A percentile compares a stretch with the other conserved stretches of the same genome.
Conservation (phyloP, 23 tunicate species). For the Aplidium turbinatum region DNA sequence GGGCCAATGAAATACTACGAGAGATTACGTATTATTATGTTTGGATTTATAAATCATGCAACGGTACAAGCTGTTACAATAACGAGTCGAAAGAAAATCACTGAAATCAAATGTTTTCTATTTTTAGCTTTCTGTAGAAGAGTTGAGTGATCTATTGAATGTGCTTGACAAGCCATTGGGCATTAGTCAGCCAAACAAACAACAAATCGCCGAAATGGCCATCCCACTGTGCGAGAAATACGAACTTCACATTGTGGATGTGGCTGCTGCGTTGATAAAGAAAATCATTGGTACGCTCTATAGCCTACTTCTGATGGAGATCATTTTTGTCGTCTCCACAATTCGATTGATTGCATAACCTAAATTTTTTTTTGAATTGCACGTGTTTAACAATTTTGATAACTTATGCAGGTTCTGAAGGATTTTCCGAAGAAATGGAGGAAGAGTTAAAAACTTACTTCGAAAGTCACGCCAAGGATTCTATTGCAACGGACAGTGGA, state of each 20-base stretch:
- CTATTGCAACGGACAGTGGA: conserved; percentile 26
- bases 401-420: conserved; percentile 60
- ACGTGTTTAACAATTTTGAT: background rate
- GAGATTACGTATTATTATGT: too few species aligned
- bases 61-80: too few species aligned
- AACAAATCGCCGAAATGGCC: conserved; percentile 57
- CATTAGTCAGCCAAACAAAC: conserved; percentile 57
- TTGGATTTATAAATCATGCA: too few species aligned
- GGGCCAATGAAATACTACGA: too few species aligned
- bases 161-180: conserved; percentile 53
- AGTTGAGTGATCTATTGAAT: conserved; percentile 55
- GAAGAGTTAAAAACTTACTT: conserved; percentile 57
- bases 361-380: background rate
- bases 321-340: background rate
- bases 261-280: conserved; percentile 71
- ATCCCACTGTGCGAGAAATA: conserved; percentile 56
- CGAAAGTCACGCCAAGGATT: conserved; percentile 25
- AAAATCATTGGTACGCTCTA: conserved; percentile 47
- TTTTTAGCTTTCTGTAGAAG: conserved; percentile 57
- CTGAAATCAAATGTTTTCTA: too few species aligned
- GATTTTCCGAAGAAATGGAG: conserved; percentile 70
- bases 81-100: too few species aligned
- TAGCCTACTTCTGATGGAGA: background rate
- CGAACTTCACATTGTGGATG: conserved; percentile 65
- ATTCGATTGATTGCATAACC: background rate